Conservation (phyloP, 1,140 invertebrate species). For the Drosophila seguyi region DNA sequence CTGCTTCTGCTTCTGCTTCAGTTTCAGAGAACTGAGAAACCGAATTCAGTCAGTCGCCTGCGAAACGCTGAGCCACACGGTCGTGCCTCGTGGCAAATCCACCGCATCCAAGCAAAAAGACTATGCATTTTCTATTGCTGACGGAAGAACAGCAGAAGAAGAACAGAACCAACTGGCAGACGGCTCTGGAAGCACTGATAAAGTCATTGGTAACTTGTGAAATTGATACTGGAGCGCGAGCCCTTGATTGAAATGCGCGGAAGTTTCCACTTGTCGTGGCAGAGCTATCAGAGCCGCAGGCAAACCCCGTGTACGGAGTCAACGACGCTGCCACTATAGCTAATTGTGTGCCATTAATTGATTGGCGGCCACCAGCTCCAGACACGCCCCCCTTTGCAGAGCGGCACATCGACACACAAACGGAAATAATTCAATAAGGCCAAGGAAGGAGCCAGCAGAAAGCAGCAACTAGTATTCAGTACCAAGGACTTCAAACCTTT, state of each 20-base stretch:
- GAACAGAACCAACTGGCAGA: slow-evolving; percentile 1
- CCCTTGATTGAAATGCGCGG: slow-evolving; percentile 74
- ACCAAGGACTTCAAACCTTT: neutral
- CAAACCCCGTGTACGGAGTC: slow-evolving; percentile 33
- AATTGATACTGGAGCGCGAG: slow-evolving; percentile 68
- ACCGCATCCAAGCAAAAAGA: no score
- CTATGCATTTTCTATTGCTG: slow-evolving; percentile 9
- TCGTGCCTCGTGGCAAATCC: slow-evolving; percentile 39
- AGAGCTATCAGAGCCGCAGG: slow-evolving; percentile 23
- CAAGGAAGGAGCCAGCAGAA: neutral
- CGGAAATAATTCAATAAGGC: neutral
- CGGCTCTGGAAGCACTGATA: slow-evolving; percentile 37
- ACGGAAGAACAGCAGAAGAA: neutral
- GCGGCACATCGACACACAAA: neutral
- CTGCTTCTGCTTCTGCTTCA: neutral
- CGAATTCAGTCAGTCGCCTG: slow-evolving; percentile 65
- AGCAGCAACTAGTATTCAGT: neutral
- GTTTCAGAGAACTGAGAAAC: neutral
- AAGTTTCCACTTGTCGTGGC: slow-evolving; percentile 76
- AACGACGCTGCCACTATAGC: slow-evolving; percentile 49
- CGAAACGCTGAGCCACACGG: slow-evolving; percentile 59
- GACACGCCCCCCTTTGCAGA: slow-evolving; percentile 8
- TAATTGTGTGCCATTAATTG: slow-evolving; percentile 53
- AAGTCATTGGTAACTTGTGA: slow-evolving; percentile 56
- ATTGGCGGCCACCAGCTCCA: slow-evolving; percentile 37